These are phyloP conservation scores for Synanthedon formicaeformis DNA, from an alignment of 2,888 invertebrate species.

Conservation along the genomic window DNA sequence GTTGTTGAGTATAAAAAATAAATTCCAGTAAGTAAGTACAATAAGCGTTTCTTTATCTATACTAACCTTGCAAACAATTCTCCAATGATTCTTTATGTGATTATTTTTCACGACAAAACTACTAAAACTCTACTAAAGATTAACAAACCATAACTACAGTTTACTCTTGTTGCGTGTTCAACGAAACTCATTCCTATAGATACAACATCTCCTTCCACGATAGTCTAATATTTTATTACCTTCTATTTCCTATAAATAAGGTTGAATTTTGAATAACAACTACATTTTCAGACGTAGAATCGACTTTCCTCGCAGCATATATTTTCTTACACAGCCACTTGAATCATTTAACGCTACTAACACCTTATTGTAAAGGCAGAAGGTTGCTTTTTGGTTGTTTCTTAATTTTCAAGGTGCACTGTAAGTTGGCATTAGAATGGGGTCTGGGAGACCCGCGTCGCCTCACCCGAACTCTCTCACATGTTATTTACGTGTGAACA, in stretches of 20 bases:
- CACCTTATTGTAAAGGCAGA: constrained; percentile 25
- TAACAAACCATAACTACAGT: constrained; percentile 62
- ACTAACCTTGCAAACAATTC: too few relatives aligned
- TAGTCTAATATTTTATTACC: constrained; percentile 7
- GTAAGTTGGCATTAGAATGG: constrained; percentile 10
- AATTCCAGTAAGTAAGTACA: too few relatives aligned
- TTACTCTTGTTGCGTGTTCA: constrained; percentile 60
- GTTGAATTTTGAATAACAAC: constrained; percentile 1
- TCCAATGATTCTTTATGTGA: too few relatives aligned
- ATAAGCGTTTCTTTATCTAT: too few relatives aligned
- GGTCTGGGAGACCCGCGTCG: constrained; percentile 37
- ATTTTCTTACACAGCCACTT: neutral
- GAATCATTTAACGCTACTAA: constrained; percentile 6
- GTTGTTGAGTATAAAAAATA: too few relatives aligned
- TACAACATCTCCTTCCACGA: constrained; percentile 3
- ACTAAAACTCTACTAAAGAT: constrained; percentile 44
- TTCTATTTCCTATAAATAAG: neutral
- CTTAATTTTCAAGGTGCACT: neutral
- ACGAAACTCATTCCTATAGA: constrained; percentile 50
- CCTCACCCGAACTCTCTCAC: constrained; percentile 53
- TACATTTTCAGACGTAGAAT: constrained; percentile 2
- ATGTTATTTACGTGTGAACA: constrained; percentile 71
- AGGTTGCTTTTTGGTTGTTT: constrained; percentile 24
- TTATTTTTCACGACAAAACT: constrained; percentile 21
- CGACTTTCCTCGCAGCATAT: neutral